Base-by-base conservation (phyloP, 2,888 invertebrate genomes). In the Tortricodes alternella region DNA sequence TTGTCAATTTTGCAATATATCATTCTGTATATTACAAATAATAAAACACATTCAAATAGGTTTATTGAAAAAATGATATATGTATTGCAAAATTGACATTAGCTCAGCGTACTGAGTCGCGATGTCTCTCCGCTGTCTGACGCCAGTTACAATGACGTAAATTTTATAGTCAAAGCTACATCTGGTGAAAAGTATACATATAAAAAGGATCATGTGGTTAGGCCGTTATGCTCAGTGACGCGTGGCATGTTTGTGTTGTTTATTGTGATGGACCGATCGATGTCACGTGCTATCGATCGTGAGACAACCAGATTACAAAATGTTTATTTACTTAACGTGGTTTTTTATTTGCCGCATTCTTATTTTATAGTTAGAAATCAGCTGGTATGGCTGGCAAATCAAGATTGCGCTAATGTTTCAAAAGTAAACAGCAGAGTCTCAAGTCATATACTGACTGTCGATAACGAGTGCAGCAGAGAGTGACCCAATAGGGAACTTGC, bases 161-260 rank as follows among this genome's bases (percentile, higher is more conserved):
- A 29, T 24, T 51, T 34, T 11, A 15, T 27, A 34, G 16, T 34
- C 39, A 32, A 16, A 23, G 32, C 16, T 35, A 35, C 24, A 29
- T 44, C 24, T 37, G 8, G 32, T 50, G 15, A 11, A 46, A 39
- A 37, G 29, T 18, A 11, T 29, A 29, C 39, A 13, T n/a, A n/a
- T n/a, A n/a, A n/a, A 38, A 32, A 39, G 49, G 39, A 21, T 32
- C 29, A 41, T 39, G 32, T 32, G 48, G 18, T 15, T 34, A 19
- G 38, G 13, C 29, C 27, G 24, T 35, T 21, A 52, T 24, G 34
- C 35, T 44, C 35, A 38, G 38, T 29, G 23, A 46, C 38, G 38
- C 38, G 46, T 38, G 32, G 38, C 38, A 39, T 46, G 53, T 46
- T 53, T 21, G 32, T 38, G 29, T 38, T 23, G 21, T 27, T 15